These are phyloP conservation scores for Laspeyria flexula DNA, from an alignment of 2,888 invertebrate genomes.

Conservation along the genomic window DNA sequence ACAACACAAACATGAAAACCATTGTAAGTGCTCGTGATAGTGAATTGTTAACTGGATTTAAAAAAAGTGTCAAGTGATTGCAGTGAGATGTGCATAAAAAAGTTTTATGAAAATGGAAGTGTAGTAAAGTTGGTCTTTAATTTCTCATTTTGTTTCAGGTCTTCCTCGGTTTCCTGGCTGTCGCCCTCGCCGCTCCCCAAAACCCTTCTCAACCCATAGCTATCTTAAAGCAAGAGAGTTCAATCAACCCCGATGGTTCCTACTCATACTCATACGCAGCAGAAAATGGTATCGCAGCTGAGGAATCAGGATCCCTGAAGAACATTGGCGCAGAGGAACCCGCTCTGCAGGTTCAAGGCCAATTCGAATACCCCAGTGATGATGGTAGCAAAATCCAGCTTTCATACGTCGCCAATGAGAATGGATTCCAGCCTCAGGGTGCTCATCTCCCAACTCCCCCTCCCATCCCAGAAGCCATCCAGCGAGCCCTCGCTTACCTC, in stretches of 20 bases:
- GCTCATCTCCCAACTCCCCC: constrained; percentile 88
- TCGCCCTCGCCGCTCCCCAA: constrained; percentile 74
- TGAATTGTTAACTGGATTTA: constrained; percentile 48
- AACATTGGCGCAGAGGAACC: constrained; percentile 83
- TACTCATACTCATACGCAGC: constrained; percentile 87
- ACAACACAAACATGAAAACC: constrained; percentile 76
- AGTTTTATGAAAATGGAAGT: background rate
- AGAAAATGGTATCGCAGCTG: constrained; percentile 87
- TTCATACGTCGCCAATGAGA: constrained; percentile 89
- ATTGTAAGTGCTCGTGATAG: constrained; percentile 80
- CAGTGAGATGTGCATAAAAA: constrained; percentile 24
- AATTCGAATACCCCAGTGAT: constrained; percentile 87
- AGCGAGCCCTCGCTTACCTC: constrained; percentile 88
- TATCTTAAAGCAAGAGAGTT: constrained; percentile 84
- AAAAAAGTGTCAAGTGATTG: constrained; percentile 39
- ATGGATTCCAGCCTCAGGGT: constrained; percentile 89
- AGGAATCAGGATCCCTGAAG: constrained; percentile 85
- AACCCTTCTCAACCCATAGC: constrained; percentile 68
- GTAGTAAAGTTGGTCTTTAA: background rate
- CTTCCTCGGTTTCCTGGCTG: constrained; percentile 68
- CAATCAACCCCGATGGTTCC: constrained; percentile 86
- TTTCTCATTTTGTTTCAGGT: constrained; percentile 63
- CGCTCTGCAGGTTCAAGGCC: constrained; percentile 86
- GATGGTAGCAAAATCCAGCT: constrained; percentile 87
- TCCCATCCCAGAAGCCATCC: constrained; percentile 89